Base-by-base conservation (phyloP, 2,888 invertebrate species). In the Lydus trimaculatus region DNA sequence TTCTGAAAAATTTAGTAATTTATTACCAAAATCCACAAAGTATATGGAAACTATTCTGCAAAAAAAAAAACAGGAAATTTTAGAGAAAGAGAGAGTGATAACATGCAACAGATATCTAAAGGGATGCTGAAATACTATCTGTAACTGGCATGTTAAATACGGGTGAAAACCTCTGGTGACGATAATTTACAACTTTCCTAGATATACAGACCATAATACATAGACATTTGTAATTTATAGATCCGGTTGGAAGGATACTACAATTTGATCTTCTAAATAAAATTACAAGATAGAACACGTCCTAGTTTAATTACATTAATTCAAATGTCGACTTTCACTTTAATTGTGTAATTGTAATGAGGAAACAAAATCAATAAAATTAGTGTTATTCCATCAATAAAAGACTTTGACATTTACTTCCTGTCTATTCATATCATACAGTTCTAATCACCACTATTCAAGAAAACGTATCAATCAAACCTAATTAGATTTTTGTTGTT, bases 391-490 rank as follows among this genome's bases (percentile, higher is more conserved):
- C 15, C 5, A 39, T 39, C 15, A 0, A 43, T 8, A 43, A 33
- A 33, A 33, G 33, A 33, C 9, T 33, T 33, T 33, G 11, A 33
- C 33, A 33, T 33, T 3, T 33, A 7, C 4, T 33, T 3, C 9
- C 33, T 33, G 7, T 33, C 33, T 33, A 33, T 33, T 33, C 33
- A 33, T 33, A 33, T 33, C 33, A 9, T 1, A 33, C 11, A 33
- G 8, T 33, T 43, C 17, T 43, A 43, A 43, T 43, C 43, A 17
- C 43, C 17, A 43, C n/a, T 33, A 43, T 43, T 43, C 7, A 43
- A 17, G 17, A n/a, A 6, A 43, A 59, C 11, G 11, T 59, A 25
- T 59, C 31, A 59, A 59, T 59, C 33, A 59, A 59, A 59, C 17
- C 17, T 20, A 9, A 61, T 17, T 61, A 17, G 15, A n/a, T 61